These are phyloP conservation scores for Belgica antarctica DNA, from an alignment of 2,888 invertebrate genomes.

Conservation along the genomic window DNA sequence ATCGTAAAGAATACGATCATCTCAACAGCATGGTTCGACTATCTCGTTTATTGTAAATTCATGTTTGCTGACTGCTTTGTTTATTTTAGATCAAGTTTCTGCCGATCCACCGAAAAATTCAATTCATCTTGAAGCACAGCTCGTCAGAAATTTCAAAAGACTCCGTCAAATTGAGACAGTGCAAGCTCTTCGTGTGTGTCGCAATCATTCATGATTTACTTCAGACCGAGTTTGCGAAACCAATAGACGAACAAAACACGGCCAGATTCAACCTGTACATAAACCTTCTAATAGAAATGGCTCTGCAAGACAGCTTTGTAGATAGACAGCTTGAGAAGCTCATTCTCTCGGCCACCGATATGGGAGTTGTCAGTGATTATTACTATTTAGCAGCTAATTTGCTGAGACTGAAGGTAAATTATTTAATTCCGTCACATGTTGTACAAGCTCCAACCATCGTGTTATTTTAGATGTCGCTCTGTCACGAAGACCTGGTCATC, in stretches of 20 bases:
- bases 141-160: too few species aligned
- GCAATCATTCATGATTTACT: conserved; percentile 9
- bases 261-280: background rate
- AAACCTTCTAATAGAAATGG: conserved; percentile 12
- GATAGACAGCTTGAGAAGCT: background rate
- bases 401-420: conserved; percentile 30
- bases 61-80: background rate
- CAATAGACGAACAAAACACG: background rate
- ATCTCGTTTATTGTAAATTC: background rate
- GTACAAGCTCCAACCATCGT: background rate
- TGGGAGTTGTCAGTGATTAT: conserved; percentile 24
- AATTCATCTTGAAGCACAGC: background rate
- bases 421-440: background rate
- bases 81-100: conserved; percentile 25
- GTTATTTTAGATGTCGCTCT: conserved; percentile 25
- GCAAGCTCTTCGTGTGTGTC: background rate
- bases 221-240: conserved; percentile 4
- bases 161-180: too few species aligned
- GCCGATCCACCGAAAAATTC: conserved; percentile 20
- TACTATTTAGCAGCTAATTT: conserved; percentile 35
- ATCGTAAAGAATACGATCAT: conserved; percentile 26
- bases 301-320: background rate
- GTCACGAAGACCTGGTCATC: background rate
- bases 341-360: conserved; percentile 17
- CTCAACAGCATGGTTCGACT: conserved; percentile 25